These are phyloP conservation scores for Lysandra coridon DNA, from an alignment of 2,888 invertebrate species.

Conservation along the genomic window DNA sequence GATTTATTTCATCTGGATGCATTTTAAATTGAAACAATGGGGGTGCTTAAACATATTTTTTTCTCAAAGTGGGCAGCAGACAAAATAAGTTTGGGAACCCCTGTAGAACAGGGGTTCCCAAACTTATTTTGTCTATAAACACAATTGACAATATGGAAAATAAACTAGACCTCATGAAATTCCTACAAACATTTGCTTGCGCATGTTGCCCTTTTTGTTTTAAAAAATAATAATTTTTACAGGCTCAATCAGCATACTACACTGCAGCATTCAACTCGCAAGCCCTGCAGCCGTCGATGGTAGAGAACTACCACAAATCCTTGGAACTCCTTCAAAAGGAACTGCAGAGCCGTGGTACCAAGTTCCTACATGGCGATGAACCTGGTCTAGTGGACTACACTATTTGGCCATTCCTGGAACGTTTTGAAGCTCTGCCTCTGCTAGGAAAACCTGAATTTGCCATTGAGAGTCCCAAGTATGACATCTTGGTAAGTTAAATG, in stretches of 20 bases:
- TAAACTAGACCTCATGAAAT: too few relatives aligned
- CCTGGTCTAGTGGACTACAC: conserved; percentile 91
- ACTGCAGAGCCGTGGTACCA: conserved; percentile 80
- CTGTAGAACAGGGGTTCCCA: too few relatives aligned
- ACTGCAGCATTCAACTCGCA: conserved; percentile 71
- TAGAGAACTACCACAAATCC: conserved; percentile 78
- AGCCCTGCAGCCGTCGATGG: conserved; percentile 59
- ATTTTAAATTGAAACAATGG: too few relatives aligned
- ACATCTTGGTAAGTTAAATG: conserved; percentile 78
- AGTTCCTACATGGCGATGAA: conserved; percentile 84
- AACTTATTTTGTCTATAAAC: too few relatives aligned
- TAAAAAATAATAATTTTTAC: conserved; percentile 36
- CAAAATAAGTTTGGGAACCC: too few relatives aligned
- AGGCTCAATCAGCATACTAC: conserved; percentile 80
- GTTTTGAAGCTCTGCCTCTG: conserved; percentile 77
- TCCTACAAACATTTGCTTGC: not conserved
- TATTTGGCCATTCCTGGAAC: conserved; percentile 93
- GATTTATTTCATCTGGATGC: too few relatives aligned
- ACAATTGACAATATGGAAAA: too few relatives aligned
- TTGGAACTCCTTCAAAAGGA: conserved; percentile 85
- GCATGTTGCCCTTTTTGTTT: not conserved
- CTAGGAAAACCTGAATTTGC: conserved; percentile 82
- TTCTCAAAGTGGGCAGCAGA: too few relatives aligned
- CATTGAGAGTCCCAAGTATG: conserved; percentile 84
- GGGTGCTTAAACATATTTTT: too few relatives aligned